phyloP scores from a whole-genome alignment of 2,113 vertebrate genomes.

The Neolamprologus hecqui region DNA sequence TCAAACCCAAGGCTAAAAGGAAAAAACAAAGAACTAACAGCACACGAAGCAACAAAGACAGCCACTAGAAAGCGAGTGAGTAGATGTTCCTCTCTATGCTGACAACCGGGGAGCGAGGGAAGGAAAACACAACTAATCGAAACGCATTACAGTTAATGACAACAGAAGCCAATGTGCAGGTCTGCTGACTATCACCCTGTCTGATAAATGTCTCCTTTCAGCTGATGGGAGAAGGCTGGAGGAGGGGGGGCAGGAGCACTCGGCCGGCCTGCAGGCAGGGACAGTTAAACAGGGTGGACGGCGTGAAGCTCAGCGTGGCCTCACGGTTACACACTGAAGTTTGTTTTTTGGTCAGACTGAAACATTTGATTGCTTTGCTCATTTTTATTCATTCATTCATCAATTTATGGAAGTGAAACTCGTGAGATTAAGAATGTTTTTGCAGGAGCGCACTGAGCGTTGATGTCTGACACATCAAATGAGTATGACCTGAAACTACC shows the following conservation, averaged over 20 bases:
- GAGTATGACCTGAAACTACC: background rate
- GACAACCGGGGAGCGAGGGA: constrained; percentile 5
- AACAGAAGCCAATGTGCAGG: constrained; percentile 42
- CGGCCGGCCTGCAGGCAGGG: background rate
- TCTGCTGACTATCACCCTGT: constrained; percentile 57
- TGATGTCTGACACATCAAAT: background rate
- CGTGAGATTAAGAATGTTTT: background rate
- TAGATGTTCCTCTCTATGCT: constrained; percentile 3
- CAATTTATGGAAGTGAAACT: background rate
- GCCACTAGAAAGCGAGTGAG: background rate
- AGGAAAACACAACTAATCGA: constrained; percentile 55
- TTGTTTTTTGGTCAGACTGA: background rate
- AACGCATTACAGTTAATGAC: constrained; percentile 60
- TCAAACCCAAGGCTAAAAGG: background rate
- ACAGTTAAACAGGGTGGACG: background rate
- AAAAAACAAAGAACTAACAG: background rate
- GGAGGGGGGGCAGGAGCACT: constrained; percentile 33
- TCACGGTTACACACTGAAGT: background rate
- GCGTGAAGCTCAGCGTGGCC: constrained; percentile 8
- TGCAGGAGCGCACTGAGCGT: background rate
- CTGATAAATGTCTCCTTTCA: constrained; percentile 59
- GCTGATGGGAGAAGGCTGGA: constrained; percentile 12
- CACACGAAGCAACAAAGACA: background rate
- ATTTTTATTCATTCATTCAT: background rate
- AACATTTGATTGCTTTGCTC: background rate